Conservation (phyloP, 2,113 vertebrate genomes). For the Trichechus manatus region DNA sequence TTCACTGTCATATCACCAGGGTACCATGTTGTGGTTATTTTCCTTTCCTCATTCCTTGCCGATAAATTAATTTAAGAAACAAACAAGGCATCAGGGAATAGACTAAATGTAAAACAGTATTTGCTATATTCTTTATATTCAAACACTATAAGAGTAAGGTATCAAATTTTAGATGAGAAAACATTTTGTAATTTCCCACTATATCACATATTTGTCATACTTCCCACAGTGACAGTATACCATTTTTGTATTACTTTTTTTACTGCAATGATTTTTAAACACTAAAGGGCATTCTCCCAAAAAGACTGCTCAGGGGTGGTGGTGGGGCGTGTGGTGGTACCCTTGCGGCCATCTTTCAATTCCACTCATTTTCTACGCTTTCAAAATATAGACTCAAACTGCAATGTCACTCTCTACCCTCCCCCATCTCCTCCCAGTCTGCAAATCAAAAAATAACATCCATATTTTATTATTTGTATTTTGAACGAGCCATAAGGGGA, state of each 20-base stretch:
- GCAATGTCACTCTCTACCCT: neutral
- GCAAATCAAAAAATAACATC: neutral
- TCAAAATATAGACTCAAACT: constrained; percentile 33
- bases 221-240: neutral
- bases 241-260: neutral
- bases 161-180: neutral
- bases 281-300: neutral
- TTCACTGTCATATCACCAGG: neutral
- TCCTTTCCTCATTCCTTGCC: neutral
- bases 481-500: neutral
- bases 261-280: neutral
- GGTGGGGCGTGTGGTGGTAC: too few species aligned
- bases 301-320: neutral
- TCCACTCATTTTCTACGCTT: constrained; percentile 19
- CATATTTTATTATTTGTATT: constrained; percentile 8
- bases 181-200: neutral
- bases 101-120: neutral
- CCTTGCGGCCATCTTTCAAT: neutral
- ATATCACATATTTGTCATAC: neutral
- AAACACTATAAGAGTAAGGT: neutral
- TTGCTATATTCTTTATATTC: neutral
- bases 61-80: constrained; percentile 57
- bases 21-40: neutral
- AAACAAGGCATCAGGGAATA: neutral
- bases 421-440: neutral